Base-by-base conservation (phyloP, 2,888 invertebrate species). In the Lithosia quadra region DNA sequence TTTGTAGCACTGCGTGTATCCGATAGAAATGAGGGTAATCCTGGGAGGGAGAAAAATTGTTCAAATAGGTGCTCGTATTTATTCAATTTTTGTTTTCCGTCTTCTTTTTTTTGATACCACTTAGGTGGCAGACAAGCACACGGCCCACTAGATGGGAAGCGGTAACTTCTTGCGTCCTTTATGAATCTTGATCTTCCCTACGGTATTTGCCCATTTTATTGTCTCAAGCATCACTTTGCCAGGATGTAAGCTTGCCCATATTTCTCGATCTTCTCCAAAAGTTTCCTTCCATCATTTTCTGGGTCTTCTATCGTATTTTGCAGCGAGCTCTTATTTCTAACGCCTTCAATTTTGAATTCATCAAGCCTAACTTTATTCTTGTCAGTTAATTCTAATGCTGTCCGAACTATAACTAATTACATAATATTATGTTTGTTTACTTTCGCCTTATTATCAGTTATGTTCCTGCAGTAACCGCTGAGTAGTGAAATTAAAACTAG, bases 401-500 rank as follows among this genome's bases (percentile, higher is more conserved):
- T 49, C n/a, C 9, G 49, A 49, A 49, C 1, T n/a, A n/a, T 9
- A 9, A 49, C 15, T 58, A 65, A 59, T 59, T 43, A 34, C 21
- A 22, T 24, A 49, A n/a, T 65, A 33, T 59, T 57, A 49, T n/a
- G n/a, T 59, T 49, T n/a, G 34, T 21, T 22, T n/a, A 61, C 70
- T 78, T 79, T 73, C 74, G 72, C 24, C 33, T 56, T 59, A 60
- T 64, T 63, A 59, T 63, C 18, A 18, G 21, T 33, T 49, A 58
- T 58, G 67, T 76, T 80, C 76, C 74, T 72, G 71, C 49, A 53
- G 58, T 21, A 49, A 33, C 61, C 66, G 63, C 73, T 71, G 77
- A 65, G 33, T 72, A 79, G 75, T 72, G 76, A 76, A 74, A 79
- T 72, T 67, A 53, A n/a, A 63, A 62, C 72, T 71, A 75, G 76